Evolutionary conservation across 2,888 invertebrate genomes (phyloP), one percentile per base, ranked within the genome.

Genomic region (Monoplex corrugatus): DNA sequence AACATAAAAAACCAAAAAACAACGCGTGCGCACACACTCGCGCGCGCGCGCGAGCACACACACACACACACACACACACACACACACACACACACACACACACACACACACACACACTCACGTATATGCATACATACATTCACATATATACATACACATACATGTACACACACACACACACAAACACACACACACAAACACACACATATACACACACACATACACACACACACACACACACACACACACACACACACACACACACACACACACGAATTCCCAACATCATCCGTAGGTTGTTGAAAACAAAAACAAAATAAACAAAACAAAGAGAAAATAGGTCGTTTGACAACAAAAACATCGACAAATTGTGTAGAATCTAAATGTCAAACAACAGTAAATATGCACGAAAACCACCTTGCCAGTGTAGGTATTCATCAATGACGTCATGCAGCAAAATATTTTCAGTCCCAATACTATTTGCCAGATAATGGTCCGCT

Each of bases 151-250:
- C 28, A 28, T 8, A 35, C 72, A 75, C 35, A 75, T 16, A 35
- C 72, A 35, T 35, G 16, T 16, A 35, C 72, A 35, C 72, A 35
- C 72, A 35, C 72, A 35, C 72, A 35, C 72, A 35, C 35, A 75
- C 32, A 75, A n/a, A 75, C 72, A 75, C 72, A 40, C 80, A 28
- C 43, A 28, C 43, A 28, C 80, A 23, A 40, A 5, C 43, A 23
- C 43, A 80, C 80, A 43, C 80, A 80, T 43, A 80, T 43, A 43
- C 80, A 80, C 80, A 43, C 80, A 80, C 80, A 43, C 80, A 80
- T 43, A 43, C 80, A 43, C 80, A 28, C 80, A 28, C 80, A 28
- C 80, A 43, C 80, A 43, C 80, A 43, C 40, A 43, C 80, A 80
- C 40, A 43, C 43, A 80, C 40, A 43, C 80, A 80, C 28, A 43